Evolutionary conservation across 2,113 vertebrate genomes (phyloP).

Genomic region (Eulacestoma nigropectus): DNA sequence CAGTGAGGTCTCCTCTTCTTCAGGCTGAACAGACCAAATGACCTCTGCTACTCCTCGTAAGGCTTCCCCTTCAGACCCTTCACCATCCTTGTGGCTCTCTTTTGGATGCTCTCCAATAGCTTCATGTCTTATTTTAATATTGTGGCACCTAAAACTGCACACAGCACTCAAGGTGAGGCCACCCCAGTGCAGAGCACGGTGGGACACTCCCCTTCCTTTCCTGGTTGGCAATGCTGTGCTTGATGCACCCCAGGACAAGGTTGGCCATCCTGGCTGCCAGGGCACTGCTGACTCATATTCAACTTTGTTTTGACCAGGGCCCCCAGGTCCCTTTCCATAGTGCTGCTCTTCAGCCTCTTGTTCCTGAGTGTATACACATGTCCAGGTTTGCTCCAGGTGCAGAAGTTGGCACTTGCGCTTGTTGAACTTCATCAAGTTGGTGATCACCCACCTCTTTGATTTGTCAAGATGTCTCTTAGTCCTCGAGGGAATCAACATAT

Average conservation of each 20-base stretch:
- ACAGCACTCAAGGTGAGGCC: not conserved
- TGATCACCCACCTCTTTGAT: not conserved
- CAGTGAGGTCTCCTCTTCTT: not conserved
- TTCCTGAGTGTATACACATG: not conserved
- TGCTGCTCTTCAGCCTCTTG: not conserved
- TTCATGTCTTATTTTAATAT: not conserved
- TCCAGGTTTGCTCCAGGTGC: not conserved
- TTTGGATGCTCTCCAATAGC: not conserved
- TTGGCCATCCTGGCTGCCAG: not conserved
- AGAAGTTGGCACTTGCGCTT: not conserved
- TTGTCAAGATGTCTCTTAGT: not conserved
- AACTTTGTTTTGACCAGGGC: not conserved
- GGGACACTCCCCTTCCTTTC: not conserved
- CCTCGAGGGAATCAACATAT: not conserved
- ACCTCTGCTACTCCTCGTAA: not conserved
- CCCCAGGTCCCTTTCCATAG: fast-evolving
- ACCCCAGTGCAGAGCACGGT: not conserved
- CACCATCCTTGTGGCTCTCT: not conserved
- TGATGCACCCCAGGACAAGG: not conserved
- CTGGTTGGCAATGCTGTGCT: not conserved
- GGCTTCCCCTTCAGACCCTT: not conserved
- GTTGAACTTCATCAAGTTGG: not conserved
- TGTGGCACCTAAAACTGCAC: not conserved
- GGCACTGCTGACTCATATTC: not conserved
- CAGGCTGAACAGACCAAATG: not conserved